Evolutionary conservation across 2,888 invertebrate species (phyloP), one percentile per base, ranked within the genome.

Genomic region (Hyposoter didymator): DNA sequence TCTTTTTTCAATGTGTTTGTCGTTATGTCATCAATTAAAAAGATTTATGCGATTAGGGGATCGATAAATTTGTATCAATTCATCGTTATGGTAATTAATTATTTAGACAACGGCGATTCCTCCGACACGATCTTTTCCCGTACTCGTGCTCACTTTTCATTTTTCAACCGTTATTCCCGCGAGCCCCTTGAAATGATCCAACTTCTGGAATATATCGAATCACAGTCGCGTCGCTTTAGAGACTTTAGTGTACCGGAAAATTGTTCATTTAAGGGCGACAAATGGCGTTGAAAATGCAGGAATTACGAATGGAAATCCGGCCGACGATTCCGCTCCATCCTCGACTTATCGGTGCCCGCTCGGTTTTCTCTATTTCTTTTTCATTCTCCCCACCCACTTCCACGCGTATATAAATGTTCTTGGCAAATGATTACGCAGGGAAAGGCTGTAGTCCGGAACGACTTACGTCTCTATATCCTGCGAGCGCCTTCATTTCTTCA

Each of bases 221-320:
- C 8, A n/a, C 12, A 28, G 8, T 74, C 7, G 74, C 32, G 5
- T 32, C 52, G 19, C 32, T 28, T 28, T 45, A 10, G 43, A 52
- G 67, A 28, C 19, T 43, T n/a, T 10, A 70, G 70, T 32, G 35
- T 49, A 47, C n/a, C 28, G 19, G 35, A 59, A 22, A 32, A 62
- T 62, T 64, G 39, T 79, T 64, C 22, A 69, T 69, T 69, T 69
- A 47, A 45, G 32, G 74, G 85, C 88, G 90, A 90, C 90, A 90
- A 91, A 91, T 90, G 90, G 89, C 84, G 74, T 84, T 80, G 83
- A 88, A 90, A 91, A 90, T 91, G 89, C 90, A 89, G 90, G 90
- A 90, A 89, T 89, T 83, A 45, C 88, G 87, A 88, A 91, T 91
- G 90, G 89, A 91, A 92, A 91, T 91, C 86, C 85, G 78, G 45